These are phyloP conservation scores for Rhea pennata DNA, from an alignment of 2,113 vertebrate species.

Conservation along the genomic window DNA sequence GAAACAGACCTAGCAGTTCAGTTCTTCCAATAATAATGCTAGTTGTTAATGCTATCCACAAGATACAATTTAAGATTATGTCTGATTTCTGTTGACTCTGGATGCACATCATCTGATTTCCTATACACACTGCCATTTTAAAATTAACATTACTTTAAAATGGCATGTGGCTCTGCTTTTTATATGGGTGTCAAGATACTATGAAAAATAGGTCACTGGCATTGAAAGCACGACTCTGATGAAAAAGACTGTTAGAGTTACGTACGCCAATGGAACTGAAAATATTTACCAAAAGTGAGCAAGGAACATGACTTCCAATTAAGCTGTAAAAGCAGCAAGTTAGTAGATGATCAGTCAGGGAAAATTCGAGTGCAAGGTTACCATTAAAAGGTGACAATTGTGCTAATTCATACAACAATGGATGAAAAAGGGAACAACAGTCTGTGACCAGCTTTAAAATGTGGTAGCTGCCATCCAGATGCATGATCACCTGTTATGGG, in stretches of 20 bases:
- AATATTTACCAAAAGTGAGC: not conserved
- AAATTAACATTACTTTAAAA: not conserved
- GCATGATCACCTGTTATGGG: accelerated
- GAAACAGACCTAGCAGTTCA: not conserved
- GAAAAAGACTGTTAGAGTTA: not conserved
- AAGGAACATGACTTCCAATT: not conserved
- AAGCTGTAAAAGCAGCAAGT: not conserved
- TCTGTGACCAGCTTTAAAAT: not conserved
- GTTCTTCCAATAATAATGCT: not conserved
- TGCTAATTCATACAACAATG: not conserved
- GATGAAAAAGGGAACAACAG: not conserved
- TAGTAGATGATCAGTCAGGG: not conserved
- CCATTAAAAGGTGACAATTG: not conserved
- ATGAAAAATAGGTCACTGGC: not conserved
- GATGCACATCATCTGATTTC: not conserved
- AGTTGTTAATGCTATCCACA: not conserved
- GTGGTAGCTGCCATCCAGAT: not conserved
- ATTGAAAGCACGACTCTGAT: not conserved
- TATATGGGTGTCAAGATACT: not conserved
- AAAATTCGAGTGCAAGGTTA: no score
- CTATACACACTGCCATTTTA: not conserved
- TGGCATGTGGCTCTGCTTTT: not conserved
- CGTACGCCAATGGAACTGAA: not conserved
- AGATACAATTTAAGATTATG: not conserved
- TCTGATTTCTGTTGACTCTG: not conserved